Evolutionary conservation across 2,113 vertebrate genomes (phyloP).

Genomic region (Bambusicola thoracicus): DNA sequence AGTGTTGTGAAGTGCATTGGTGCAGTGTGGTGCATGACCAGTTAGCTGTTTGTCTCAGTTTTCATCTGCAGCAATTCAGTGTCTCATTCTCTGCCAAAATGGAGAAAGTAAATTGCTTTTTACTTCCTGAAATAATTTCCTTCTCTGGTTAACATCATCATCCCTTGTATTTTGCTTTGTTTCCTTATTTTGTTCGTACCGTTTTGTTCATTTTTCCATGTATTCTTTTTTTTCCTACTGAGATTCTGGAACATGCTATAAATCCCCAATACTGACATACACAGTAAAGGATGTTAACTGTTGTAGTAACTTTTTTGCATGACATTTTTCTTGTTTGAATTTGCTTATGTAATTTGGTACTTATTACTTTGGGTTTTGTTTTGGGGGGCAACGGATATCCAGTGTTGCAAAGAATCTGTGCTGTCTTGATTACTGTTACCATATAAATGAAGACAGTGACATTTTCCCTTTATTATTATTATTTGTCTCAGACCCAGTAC

Average conservation of each 20-base stretch:
- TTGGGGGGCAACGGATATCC: accelerated
- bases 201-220: background rate
- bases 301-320: background rate
- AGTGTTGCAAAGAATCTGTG: background rate
- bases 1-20: background rate
- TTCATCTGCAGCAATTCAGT: background rate
- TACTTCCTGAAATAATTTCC: background rate
- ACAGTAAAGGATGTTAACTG: background rate
- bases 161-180: background rate
- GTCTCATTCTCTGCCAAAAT: background rate
- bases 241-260: background rate
- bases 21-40: accelerated
- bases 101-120: constrained; percentile 7
- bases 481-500: constrained; percentile 87
- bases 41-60: background rate
- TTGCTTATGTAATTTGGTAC: background rate
- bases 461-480: background rate
- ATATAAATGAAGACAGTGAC: background rate
- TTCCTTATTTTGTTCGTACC: background rate
- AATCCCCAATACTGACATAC: background rate
- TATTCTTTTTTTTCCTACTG: background rate
- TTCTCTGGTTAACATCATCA: constrained; percentile 7
- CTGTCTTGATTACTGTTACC: background rate
- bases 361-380: background rate
- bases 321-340: background rate